phyloP scores from a whole-genome alignment of 2,113 vertebrate species.

The Tringa solitaria region DNA sequence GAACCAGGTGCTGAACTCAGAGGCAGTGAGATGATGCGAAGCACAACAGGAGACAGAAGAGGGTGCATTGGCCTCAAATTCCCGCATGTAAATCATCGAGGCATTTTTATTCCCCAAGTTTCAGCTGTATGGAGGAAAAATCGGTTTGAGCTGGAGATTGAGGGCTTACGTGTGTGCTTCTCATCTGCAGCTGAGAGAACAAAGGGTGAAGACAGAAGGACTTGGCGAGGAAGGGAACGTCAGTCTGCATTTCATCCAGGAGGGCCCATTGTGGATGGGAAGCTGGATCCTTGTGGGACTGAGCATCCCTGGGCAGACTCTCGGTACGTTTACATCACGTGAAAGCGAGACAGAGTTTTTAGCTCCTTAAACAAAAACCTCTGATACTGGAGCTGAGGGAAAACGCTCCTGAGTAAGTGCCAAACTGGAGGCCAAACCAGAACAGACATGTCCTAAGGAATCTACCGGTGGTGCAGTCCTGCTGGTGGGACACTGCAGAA shows the following conservation, averaged over 20 bases:
- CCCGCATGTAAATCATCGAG: background rate
- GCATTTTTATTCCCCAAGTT: background rate
- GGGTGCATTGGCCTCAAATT: background rate
- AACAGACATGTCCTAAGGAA: background rate
- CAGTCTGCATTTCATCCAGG: background rate
- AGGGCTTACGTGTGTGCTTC: background rate
- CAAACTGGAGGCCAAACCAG: background rate
- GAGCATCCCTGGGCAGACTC: background rate
- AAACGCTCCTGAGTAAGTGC: background rate
- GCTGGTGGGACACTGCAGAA: background rate
- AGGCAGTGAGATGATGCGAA: background rate
- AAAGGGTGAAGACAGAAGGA: background rate
- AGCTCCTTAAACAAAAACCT: background rate
- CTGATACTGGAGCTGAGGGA: background rate
- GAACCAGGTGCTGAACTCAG: background rate
- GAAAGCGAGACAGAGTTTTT: background rate
- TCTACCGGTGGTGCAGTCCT: background rate
- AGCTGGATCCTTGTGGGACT: background rate
- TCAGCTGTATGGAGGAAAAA: background rate
- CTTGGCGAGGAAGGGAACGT: background rate
- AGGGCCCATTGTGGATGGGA: background rate
- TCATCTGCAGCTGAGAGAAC: background rate
- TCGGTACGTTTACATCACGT: accelerated
- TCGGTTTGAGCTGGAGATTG: background rate
- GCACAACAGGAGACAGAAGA: background rate